Base-by-base conservation (phyloP, 2,113 vertebrate genomes). In the Balaenoptera acutorostrata region DNA sequence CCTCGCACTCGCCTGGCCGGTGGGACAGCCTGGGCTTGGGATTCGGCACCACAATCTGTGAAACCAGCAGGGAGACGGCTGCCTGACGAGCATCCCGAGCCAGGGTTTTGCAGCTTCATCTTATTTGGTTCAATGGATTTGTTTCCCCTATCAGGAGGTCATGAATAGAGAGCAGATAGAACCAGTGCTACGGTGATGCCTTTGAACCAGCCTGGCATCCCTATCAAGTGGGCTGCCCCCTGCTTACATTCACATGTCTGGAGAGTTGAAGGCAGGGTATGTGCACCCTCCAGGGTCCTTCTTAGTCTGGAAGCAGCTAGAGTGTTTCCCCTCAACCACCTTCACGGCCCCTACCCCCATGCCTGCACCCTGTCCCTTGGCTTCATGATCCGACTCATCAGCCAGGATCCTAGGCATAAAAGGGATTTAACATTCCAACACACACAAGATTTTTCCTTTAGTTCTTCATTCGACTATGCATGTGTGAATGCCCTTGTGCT, bases 61-160 rank as follows among this genome's bases (percentile, higher is more conserved):
- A 93, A 97, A 84, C 77, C 92, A 94, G 92, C 83, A 97, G 93
- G 97, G 97, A 97, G 64, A 90, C 6, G 52, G 36, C 59, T 90
- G 77, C 87, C 68, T 74, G 85, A 94, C 66, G 83, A 59, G 1
- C 57, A 57, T 64, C 64, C n/a, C 0, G 5, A 97, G 86, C 59
- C 15, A 59, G 57, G 36, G 29, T 97, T 89, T 89, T 93, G 3
- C 82, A 93, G 88, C 95, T 97, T 98, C 95, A 97, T 95, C 97
- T 96, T 97, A 74, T 98, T 98, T 98, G 97, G 90, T 96, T 98
- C 97, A 98, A 97, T 96, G 86, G 86, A 97, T 95, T 88, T 88
- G 83, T 95, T 93, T 95, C 92, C 93, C 5, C 17, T 81, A 95
- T 90, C 69, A 61, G 83, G 82, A 57, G 72, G 69, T 87, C 91